Evolutionary conservation across 2,113 vertebrate species (phyloP).

Genomic region (Antechinus flavipes): DNA sequence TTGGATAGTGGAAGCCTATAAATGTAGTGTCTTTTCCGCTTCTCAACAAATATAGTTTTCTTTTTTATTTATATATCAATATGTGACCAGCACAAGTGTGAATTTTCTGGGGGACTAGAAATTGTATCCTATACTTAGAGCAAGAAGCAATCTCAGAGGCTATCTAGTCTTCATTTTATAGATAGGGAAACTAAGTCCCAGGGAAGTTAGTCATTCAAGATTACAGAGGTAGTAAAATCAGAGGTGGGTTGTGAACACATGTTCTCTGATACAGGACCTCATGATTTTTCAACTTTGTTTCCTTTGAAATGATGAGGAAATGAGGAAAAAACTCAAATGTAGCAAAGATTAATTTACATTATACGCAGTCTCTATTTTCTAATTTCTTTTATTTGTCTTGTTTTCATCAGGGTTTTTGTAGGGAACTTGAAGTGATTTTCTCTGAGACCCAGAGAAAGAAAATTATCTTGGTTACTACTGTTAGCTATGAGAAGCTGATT

Average conservation of each 20-base stretch:
- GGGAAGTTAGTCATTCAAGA: neutral
- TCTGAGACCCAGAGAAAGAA: too few species aligned
- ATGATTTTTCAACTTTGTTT: neutral
- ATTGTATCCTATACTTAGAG: neutral
- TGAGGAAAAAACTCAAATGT: neutral
- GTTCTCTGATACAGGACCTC: too few species aligned
- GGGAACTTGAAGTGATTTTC: too few species aligned
- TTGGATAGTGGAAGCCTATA: neutral
- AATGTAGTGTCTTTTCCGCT: neutral
- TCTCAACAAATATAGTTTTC: constrained; percentile 1
- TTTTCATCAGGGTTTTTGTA: neutral
- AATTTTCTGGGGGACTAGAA: neutral
- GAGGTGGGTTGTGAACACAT: neutral
- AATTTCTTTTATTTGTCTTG: neutral
- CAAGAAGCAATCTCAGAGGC: too few species aligned
- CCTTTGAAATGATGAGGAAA: neutral
- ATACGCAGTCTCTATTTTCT: too few species aligned
- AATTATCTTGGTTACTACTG: neutral
- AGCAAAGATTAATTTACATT: neutral
- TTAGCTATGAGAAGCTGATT: neutral
- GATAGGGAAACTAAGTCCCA: too few species aligned
- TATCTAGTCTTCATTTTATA: too few species aligned
- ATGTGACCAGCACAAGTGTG: neutral
- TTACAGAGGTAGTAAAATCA: neutral
- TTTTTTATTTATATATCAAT: constrained; percentile 38